Evolutionary conservation across 1,140 invertebrate species (phyloP).

Genomic region (Agraylea sexmaculata): DNA sequence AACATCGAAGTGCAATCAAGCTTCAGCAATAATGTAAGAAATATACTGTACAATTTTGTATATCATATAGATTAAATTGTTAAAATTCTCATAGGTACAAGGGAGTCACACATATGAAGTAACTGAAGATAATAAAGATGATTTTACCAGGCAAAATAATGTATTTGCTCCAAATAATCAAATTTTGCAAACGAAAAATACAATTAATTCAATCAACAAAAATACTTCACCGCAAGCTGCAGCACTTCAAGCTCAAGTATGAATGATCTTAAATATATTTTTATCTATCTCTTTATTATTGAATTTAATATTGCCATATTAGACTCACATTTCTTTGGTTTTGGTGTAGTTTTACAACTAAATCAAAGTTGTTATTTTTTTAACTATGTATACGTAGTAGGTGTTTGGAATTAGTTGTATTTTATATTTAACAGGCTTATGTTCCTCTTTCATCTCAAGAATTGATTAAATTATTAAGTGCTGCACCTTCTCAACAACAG

Average conservation of each 20-base stretch:
- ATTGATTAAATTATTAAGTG: slow-evolving; percentile 42
- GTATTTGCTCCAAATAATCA: slow-evolving; percentile 35
- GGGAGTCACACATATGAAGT: slow-evolving; percentile 30
- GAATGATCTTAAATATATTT: neutral
- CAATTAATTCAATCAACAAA: slow-evolving; percentile 18
- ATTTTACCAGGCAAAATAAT: slow-evolving; percentile 30
- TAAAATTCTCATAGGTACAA: slow-evolving; percentile 7
- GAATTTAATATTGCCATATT: too few species aligned
- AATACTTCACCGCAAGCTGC: slow-evolving; percentile 19
- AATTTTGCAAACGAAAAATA: slow-evolving; percentile 25
- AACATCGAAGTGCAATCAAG: slow-evolving; percentile 9
- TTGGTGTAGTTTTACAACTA: too few species aligned
- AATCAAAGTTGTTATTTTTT: too few species aligned
- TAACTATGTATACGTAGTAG: too few species aligned
- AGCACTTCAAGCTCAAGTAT: slow-evolving; percentile 14
- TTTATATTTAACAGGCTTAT: too few species aligned
- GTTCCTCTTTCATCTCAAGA: slow-evolving; percentile 42
- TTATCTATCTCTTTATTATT: too few species aligned
- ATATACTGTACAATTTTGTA: neutral
- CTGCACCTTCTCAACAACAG: slow-evolving; percentile 37
- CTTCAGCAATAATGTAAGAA: neutral
- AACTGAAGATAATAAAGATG: slow-evolving; percentile 34
- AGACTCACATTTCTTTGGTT: too few species aligned
- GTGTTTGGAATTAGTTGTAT: too few species aligned
- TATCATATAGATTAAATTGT: neutral